Conservation (phyloP, 1,140 invertebrate genomes). For the Reticulitermes speratus region DNA sequence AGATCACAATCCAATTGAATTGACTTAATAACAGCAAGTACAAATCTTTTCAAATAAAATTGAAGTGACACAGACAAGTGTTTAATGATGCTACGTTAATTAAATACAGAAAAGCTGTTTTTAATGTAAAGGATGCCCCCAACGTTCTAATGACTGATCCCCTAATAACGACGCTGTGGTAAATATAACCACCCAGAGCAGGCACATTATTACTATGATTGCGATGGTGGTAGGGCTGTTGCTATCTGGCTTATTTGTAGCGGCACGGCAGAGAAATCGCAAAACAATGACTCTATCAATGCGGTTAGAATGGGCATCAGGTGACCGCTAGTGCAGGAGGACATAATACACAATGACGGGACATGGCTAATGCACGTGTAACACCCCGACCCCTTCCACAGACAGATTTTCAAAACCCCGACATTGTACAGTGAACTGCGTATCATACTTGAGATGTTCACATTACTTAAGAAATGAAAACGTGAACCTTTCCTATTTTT, state of each 20-base stretch:
- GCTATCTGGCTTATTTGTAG: not conserved
- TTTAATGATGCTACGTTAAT: not conserved
- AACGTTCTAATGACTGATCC: not conserved
- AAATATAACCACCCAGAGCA: not conserved
- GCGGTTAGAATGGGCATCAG: constrained; percentile 16
- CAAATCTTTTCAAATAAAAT: not conserved
- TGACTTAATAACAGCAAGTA: not conserved
- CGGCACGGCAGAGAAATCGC: not conserved
- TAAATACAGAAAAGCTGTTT: not conserved
- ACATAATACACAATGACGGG: constrained; percentile 14
- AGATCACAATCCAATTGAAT: too few relatives aligned
- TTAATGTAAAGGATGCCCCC: not conserved
- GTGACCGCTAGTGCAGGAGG: not conserved
- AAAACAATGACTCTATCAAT: constrained; percentile 17
- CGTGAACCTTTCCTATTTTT: too few relatives aligned
- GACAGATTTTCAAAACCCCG: not conserved
- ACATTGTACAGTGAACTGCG: not conserved
- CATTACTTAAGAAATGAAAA: not conserved
- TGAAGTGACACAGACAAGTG: not conserved
- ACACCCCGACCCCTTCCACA: not conserved
- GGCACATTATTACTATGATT: not conserved
- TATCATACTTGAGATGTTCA: not conserved
- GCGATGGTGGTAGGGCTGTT: not conserved
- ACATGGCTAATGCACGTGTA: constrained; percentile 15
- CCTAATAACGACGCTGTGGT: not conserved